Base-by-base conservation (phyloP, 2,113 vertebrate genomes). In the Pitta sordida region DNA sequence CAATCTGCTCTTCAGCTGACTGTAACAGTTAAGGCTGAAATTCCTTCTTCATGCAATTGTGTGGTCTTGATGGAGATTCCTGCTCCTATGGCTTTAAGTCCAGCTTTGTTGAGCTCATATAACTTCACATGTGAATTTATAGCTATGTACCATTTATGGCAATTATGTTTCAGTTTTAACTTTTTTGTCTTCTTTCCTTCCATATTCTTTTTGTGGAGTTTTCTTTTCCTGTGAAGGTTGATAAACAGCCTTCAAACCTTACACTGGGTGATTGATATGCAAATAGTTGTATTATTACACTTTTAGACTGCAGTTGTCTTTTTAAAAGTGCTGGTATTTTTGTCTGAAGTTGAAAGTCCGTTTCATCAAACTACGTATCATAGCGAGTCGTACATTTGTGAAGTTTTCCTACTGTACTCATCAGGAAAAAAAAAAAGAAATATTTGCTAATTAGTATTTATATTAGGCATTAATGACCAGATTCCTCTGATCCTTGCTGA, bases 401-500 rank as follows among this genome's bases (percentile, higher is more conserved):
- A 59, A 20, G 59, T 60, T 82, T 71, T 44, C 3, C 21, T 77
- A 11, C 59, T 86, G 27, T 75, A 75, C 9, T 92, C 19, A 56
- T 77, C 22, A 63, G 15, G 48, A 39, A 76, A 78, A 77, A 76
- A 78, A 77, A 82, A 59, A 78, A 60, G 16, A 55, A 43, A 24
- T 62, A 34, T 85, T 79, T 91, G 21, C 49, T 89, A 78, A 71
- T 80, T 58, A 70, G 15, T 91, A 56, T 70, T 91, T 79, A 58
- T 67, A 37, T 65, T 63, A 76, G 34, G 19, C 67, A 46, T 69
- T 93, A 88, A 87, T 91, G 64, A 73, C 36, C 23, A 79, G n/a
- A 69, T 90, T 94, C 30, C 29, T 90, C 69, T 85, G 53, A 81
- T 63, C 29, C 24, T 86, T 94, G 55, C 43, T 82, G 80, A 58